Evolutionary conservation across 2,888 invertebrate species (phyloP), one percentile per base, ranked within the genome.

Genomic region (Notocelia uddmanniana): DNA sequence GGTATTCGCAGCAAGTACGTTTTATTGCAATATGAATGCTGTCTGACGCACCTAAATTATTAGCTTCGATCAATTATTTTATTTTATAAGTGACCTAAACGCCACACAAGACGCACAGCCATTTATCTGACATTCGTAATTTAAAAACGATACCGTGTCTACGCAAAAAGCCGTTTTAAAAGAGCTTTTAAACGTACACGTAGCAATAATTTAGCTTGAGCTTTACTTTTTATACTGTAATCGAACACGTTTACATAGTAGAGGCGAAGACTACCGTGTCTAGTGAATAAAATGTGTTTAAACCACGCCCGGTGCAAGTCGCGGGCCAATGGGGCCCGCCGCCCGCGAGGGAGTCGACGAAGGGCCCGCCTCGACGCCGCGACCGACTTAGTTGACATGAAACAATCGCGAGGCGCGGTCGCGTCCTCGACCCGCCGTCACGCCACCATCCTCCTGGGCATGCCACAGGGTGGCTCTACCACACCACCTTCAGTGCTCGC

Each of bases 341-440:
- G 45, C 71, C 31, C 18, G 57, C 71, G 75, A 69, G 79, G 79
- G 78, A 78, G 69, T 62, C 37, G 9, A 13, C 34, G 50, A 19
- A 37, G 62, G 69, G 59, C 50, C 57, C 59, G 66, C 70, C 63
- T 70, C 71, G 57, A 55, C 68, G 55, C 66, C 76, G 74, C 70
- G 76, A 75, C 76, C 76, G 81, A 78, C 80, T 85, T 84, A 90
- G 90, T 90, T 80, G 77, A 76, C 78, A 78, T 79, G 75, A 78
- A 80, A 80, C 83, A 74, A 76, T 78, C 83, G 87, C 79, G 82
- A 71, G 75, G 85, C 80, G 79, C 78, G 83, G 86, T 81, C 85
- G 89, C 79, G 79, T 76, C 60, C 64, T 74, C 72, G 64, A 75
- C 57, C 72, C 66, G 37, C 67, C 50, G 62, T 69, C 68, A 69